Conservation (phyloP, 2,797 vertebrate genomes). For the Denticeps clupeoides region DNA sequence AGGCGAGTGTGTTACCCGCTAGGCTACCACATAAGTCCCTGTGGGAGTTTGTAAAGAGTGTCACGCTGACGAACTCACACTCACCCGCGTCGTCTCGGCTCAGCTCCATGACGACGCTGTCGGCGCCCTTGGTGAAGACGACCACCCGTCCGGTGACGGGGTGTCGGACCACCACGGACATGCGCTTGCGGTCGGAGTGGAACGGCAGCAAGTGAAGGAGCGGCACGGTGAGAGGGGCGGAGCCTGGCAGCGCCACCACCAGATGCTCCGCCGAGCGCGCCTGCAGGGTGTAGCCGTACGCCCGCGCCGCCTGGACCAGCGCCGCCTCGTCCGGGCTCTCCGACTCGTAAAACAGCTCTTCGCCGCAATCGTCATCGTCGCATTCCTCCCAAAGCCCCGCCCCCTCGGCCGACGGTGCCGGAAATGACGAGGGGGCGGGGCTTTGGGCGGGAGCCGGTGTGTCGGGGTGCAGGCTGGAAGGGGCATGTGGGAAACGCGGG, state of each 20-base stretch:
- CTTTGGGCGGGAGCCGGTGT: slow-evolving; percentile 7
- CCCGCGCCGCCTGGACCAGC: slow-evolving; percentile 79
- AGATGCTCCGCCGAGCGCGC: slow-evolving; percentile 71
- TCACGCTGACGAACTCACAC: background rate
- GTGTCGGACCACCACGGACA: slow-evolving; percentile 90
- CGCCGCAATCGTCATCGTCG: slow-evolving; percentile 8
- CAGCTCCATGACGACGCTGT: slow-evolving; percentile 83
- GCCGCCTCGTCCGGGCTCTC: slow-evolving; percentile 92
- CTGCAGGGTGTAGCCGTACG: slow-evolving; percentile 72
- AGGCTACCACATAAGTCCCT: too few relatives aligned
- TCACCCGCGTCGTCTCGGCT: slow-evolving; percentile 23
- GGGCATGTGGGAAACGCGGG: slow-evolving; percentile 49
- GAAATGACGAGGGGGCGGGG: slow-evolving; percentile 1
- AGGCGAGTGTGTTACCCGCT: too few relatives aligned
- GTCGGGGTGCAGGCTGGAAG: slow-evolving; percentile 8
- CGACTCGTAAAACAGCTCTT: slow-evolving; percentile 71
- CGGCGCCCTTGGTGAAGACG: slow-evolving; percentile 89
- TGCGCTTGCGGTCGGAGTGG: slow-evolving; percentile 79
- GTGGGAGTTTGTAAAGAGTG: too few relatives aligned
- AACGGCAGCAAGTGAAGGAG: slow-evolving; percentile 85
- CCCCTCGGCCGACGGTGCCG: background rate
- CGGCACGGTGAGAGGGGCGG: slow-evolving; percentile 67
- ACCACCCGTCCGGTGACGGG: slow-evolving; percentile 74
- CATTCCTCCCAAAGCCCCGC: slow-evolving; percentile 1
- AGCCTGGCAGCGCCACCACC: slow-evolving; percentile 64